Evolutionary conservation across 1,140 invertebrate species (phyloP), one percentile per base, ranked within the genome.

Genomic region (Macrocentrus cingulum): DNA sequence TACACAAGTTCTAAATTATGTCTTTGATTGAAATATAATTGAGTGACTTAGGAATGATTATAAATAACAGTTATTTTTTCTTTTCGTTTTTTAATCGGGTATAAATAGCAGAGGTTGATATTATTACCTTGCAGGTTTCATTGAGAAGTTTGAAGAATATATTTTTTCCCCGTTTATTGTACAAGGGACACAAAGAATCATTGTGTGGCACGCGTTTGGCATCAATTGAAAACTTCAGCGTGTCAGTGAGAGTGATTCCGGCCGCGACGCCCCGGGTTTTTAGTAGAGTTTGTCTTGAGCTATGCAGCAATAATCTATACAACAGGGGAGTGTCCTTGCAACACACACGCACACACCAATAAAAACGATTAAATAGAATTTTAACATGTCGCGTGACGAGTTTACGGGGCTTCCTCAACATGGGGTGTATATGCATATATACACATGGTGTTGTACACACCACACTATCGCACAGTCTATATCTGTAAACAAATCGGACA

Each of bases 401-500:
- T 62, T 62, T n/a, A 45, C 48, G 41, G 39, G 15, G 16, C 32
- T 9, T 29, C 11, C 15, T 18, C 6, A 6, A 37, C 32, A 11
- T 6, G 9, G 36, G 11, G n/a, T 41, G 15, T n/a, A n/a, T n/a
- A n/a, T n/a, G n/a, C n/a, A n/a, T n/a, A n/a, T n/a, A n/a, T n/a
- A n/a, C n/a, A n/a, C n/a, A n/a, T n/a, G n/a, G n/a, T n/a, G n/a
- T n/a, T n/a, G n/a, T n/a, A n/a, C n/a, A n/a, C n/a, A 15, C 22
- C 32, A 20, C 34, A 25, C 20, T 39, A 36, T 23, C 19, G 16
- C 20, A 19, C 5, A 42, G 18, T 20, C 32, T 45, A 51, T 60
- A 68, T 70, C 68, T 71, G 68, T 65, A 68, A 69, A 69, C 67
- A 69, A 70, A 71, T 72, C 69, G 58, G 63, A 65, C 67, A 65